A percentile compares a stretch with the other conserved stretches of the same genome.
phyloP scores from a whole-genome alignment of 2,797 vertebrate species.

The Coracias cyanogaster region DNA sequence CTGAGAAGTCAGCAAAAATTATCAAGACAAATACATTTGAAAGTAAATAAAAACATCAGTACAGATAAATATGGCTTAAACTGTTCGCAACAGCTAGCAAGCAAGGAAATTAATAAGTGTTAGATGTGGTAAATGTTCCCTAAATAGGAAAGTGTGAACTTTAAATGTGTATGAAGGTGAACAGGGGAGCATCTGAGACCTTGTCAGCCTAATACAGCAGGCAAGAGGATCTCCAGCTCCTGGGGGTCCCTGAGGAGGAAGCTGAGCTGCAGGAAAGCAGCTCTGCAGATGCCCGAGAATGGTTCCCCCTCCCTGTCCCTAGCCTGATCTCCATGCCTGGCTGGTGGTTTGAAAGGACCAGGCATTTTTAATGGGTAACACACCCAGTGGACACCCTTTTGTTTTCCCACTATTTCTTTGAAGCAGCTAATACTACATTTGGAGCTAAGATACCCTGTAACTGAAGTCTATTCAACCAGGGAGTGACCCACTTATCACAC shows the following conservation, averaged over 20 bases:
- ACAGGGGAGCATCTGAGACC: background rate
- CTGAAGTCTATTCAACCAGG: background rate
- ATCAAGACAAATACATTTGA: background rate
- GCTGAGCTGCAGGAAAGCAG: background rate
- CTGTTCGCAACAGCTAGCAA: background rate
- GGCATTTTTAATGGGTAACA: background rate
- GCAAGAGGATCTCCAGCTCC: background rate
- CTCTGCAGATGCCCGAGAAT: background rate
- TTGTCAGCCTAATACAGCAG: background rate
- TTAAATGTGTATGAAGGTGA: background rate
- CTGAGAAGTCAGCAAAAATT: background rate
- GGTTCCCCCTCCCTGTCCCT: background rate
- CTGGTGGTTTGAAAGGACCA: background rate
- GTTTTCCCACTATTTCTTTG: background rate
- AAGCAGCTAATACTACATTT: background rate
- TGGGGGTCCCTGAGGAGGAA: background rate
- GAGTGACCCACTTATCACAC: background rate
- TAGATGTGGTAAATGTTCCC: background rate
- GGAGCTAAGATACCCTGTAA: background rate
- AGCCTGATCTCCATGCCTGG: background rate
- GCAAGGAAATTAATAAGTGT: background rate
- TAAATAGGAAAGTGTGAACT: background rate
- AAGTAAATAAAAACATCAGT: background rate
- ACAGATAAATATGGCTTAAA: background rate
- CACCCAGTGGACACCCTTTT: background rate